Base-by-base conservation (phyloP, 2,113 vertebrate genomes). In the Hystrix brachyura region DNA sequence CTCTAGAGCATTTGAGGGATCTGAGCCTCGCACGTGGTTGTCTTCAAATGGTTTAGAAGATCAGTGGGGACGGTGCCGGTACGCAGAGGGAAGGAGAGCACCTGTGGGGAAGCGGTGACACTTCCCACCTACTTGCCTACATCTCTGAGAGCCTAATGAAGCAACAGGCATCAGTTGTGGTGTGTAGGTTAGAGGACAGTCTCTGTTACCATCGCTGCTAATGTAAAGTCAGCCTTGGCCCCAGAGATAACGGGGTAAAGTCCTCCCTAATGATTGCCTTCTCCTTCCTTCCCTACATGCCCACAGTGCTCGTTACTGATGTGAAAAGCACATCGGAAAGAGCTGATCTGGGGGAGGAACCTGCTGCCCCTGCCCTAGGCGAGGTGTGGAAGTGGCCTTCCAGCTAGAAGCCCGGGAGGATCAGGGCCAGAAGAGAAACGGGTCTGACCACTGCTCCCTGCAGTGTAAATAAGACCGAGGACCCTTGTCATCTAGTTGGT, bases 281-380 rank as follows among this genome's bases (percentile, higher is more conserved):
- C 93, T 96, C 93, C 46, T 91, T 94, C 96, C 46, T 46, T 91
- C 57, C 27, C 92, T 96, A 71, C 90, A 86, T 85, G 90, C 87
- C 85, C 10, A 85, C 72, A 64, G 91, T n/a, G 21, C 69, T 91
- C 12, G 0, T 65, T n/a, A 53, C 3, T 72, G 79, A 65, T 80
- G 78, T 57, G 46, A 79, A 65, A 57, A 57, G 25, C 46, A 17
- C 14, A 21, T 62, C 38, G 78, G 84, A 78, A 34, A 96, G 71
- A 51, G 32, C n/a, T 7, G 6, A 57, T 57, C 46, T 38, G n/a
- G 29, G 67, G 38, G 59, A 88, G 53, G 62, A 62, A 9, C 57
- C 64, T n/a, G 8, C 43, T 23, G 17, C n/a, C 29, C 19, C 23
- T 19, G 7, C 53, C 32, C 5, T 15, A 27, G n/a, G 18, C 1